Evolutionary conservation across 2,797 vertebrate species (phyloP).

Genomic region (Nasua narica): DNA sequence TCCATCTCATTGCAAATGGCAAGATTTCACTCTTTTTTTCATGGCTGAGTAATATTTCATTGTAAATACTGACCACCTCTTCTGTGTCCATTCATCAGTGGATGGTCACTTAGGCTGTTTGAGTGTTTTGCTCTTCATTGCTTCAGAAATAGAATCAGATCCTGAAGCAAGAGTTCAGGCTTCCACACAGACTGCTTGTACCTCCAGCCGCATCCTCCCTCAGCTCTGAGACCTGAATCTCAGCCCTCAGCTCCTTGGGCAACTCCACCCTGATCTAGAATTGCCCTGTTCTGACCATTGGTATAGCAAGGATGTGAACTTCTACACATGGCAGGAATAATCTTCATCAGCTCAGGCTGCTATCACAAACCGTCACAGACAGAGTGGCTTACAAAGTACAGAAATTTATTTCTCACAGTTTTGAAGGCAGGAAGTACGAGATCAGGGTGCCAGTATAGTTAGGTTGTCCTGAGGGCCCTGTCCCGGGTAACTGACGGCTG

Average conservation of each 20-base stretch:
- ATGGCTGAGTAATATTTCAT: not conserved
- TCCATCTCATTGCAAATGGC: not conserved
- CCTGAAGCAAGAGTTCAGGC: not conserved
- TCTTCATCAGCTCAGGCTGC: not conserved
- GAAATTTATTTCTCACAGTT: not conserved
- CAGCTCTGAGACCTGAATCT: not conserved
- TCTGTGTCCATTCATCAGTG: not conserved
- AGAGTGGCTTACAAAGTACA: not conserved
- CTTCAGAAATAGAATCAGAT: not conserved
- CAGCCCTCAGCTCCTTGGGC: not conserved
- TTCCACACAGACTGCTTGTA: not conserved
- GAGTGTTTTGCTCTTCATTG: not conserved
- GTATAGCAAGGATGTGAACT: not conserved
- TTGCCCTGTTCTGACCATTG: not conserved
- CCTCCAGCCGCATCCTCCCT: fast-evolving
- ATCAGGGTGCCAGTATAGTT: not conserved
- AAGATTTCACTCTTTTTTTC: not conserved
- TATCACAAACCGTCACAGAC: not conserved
- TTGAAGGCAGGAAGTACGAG: not conserved
- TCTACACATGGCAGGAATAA: not conserved
- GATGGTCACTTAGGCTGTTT: not conserved
- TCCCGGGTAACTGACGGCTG: not conserved
- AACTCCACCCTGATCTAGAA: not conserved
- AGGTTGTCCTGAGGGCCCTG: not conserved
- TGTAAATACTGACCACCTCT: not conserved